phyloP scores from a whole-genome alignment of 2,888 invertebrate species.

The Aspidiotus rigidus region DNA sequence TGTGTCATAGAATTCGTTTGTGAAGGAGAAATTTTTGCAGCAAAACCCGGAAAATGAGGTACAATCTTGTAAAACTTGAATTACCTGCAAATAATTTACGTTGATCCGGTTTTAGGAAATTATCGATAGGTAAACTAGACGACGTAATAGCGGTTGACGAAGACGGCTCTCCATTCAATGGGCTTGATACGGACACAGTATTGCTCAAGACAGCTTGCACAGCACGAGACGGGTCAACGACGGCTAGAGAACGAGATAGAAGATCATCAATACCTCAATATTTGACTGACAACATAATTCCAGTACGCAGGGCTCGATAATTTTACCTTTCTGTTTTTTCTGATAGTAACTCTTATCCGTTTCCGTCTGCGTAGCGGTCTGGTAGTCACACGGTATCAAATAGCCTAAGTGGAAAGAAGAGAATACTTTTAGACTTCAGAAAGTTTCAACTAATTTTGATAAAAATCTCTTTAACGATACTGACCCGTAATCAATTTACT shows the following conservation, averaged over 20 bases:
- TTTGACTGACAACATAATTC: not conserved
- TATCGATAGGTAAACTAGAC: slow-evolving; percentile 31
- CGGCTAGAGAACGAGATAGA: not conserved
- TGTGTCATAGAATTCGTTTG: not conserved
- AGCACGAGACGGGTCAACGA: slow-evolving; percentile 27
- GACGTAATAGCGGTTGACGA: slow-evolving; percentile 31
- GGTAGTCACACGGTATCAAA: slow-evolving; percentile 32
- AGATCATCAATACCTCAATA: not conserved
- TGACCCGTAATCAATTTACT: slow-evolving; percentile 28
- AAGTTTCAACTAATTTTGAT: not conserved
- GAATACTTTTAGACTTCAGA: not conserved
- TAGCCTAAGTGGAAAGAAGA: slow-evolving; percentile 17
- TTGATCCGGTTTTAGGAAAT: slow-evolving; percentile 31
- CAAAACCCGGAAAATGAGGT: not conserved
- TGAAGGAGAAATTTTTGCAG: not conserved
- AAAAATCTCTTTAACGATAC: not conserved
- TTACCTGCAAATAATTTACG: slow-evolving; percentile 31
- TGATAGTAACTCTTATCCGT: slow-evolving; percentile 33
- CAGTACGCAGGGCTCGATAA: not conserved
- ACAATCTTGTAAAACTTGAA: not conserved
- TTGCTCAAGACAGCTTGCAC: slow-evolving; percentile 32
- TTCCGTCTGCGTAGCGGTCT: slow-evolving; percentile 30
- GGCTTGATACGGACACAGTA: slow-evolving; percentile 23
- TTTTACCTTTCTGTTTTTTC: slow-evolving; percentile 30
- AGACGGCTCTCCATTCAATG: slow-evolving; percentile 26